Percentiles rank a stretch among this genome's conserved stretches.
These are phyloP conservation scores for Acronicta alni DNA, from an alignment of 2,888 invertebrate genomes.

Conservation along the genomic window DNA sequence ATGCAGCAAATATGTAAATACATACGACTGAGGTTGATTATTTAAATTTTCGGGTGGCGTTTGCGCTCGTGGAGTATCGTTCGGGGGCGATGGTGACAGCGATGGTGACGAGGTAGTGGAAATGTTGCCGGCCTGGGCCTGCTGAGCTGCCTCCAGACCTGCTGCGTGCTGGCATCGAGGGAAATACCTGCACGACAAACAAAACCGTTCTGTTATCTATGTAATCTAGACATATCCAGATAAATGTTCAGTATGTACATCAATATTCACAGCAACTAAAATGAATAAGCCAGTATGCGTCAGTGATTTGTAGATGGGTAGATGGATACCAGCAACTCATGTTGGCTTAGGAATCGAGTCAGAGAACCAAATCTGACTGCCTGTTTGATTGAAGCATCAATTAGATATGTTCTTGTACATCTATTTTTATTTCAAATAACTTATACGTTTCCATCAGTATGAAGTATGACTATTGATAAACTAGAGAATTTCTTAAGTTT, in stretches of 20 bases:
- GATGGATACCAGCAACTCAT: too few relatives aligned
- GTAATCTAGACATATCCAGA: not conserved
- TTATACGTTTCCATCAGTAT: not conserved
- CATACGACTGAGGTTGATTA: constrained; percentile 71
- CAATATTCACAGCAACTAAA: too few relatives aligned
- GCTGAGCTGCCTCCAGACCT: constrained; percentile 70
- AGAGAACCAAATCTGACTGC: too few relatives aligned
- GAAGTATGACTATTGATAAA: not conserved
- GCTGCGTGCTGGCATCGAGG: constrained; percentile 79
- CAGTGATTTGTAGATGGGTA: too few relatives aligned
- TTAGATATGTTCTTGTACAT: too few relatives aligned
- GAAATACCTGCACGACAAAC: constrained; percentile 71
- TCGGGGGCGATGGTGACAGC: constrained; percentile 58
- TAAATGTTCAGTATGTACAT: not conserved
- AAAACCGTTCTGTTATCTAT: not conserved
- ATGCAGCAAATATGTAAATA: constrained; percentile 16
- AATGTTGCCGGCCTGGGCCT: constrained; percentile 40
- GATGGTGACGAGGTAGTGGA: constrained; percentile 49
- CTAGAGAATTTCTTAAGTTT: not conserved
- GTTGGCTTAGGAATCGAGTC: too few relatives aligned
- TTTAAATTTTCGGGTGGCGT: constrained; percentile 59
- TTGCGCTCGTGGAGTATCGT: constrained; percentile 61
- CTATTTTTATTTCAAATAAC: too few relatives aligned
- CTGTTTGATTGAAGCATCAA: too few relatives aligned
- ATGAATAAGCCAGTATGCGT: too few relatives aligned